Evolutionary conservation across 2,113 vertebrate species (phyloP), one percentile per base, ranked within the genome.

Genomic region (Oriolus oriolus): DNA sequence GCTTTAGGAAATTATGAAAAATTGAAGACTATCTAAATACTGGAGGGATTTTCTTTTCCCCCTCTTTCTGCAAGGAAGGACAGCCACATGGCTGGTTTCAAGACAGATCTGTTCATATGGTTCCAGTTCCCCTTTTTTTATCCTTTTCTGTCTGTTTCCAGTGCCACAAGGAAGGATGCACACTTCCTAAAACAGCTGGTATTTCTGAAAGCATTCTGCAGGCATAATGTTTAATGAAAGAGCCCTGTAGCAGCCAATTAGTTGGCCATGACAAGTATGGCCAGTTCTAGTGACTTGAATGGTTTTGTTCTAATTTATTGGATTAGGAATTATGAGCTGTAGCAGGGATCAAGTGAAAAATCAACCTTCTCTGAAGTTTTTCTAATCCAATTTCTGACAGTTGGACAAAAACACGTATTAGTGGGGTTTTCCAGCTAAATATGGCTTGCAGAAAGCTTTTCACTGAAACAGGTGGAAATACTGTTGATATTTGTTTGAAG

Each of bases 1-100:
- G 90, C 95, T 93, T 93, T 77, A 97, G 94, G 97, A 97, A 97
- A 96, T 94, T 54, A 92, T n/a, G 91, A 97, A 94, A 97, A 96
- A 84, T 96, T 97, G 74, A 97, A 96, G 89, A 89, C 4, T 3
- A 54, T 95, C 66, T 95, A 82, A 97, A 95, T 92, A 93, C 79
- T 90, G 16, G 30, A 81, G 87, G 69, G 77, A 59, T 60, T 63
- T 79, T 73, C 41, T 41, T 66, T 47, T 2, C 4, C 3, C 3
- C 16, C 18, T 52, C 24, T 66, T 90, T 60, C 39, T 77, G 13
- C 54, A 56, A 28, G 78, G 80, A 88, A 75, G 23, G 50, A 22
- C 39, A 88, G 11, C n/a, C 47, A 66, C 65, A 13, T 90, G 14
- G 4, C 50, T 1, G 1, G 13, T 91, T 83, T 61, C 28, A 35